phyloP scores from a whole-genome alignment of 2,113 vertebrate species.

The Hippocampus zosterae region DNA sequence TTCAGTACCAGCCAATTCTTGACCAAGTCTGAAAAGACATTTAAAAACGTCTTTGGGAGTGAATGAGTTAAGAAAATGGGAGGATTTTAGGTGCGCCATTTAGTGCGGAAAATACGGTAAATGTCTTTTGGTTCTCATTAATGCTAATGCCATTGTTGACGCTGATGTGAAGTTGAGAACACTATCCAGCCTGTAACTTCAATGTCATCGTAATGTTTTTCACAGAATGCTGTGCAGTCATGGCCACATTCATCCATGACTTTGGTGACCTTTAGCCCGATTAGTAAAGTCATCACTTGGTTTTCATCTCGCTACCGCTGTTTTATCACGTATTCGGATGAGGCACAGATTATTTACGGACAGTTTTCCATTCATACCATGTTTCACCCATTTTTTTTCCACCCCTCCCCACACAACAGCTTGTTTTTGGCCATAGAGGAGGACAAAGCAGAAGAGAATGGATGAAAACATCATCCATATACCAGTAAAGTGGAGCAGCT shows the following conservation, averaged over 20 bases:
- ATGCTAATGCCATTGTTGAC: background rate
- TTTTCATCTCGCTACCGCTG: constrained; percentile 12
- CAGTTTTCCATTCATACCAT: constrained; percentile 35
- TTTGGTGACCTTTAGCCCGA: constrained; percentile 18
- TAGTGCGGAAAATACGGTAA: too few species aligned
- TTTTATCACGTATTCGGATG: constrained; percentile 18
- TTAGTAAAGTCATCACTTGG: constrained; percentile 12
- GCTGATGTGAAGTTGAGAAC: background rate
- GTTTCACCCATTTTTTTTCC: constrained; percentile 20
- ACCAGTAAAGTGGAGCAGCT: constrained; percentile 32
- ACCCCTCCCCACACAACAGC: constrained; percentile 19
- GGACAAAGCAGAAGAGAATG: constrained; percentile 39
- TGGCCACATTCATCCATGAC: constrained; percentile 6
- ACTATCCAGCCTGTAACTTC: background rate
- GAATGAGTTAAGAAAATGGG: too few species aligned
- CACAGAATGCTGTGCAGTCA: background rate
- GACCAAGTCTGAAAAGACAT: too few species aligned
- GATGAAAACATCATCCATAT: constrained; percentile 49
- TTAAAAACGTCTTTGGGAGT: too few species aligned
- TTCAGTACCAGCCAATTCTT: too few species aligned
- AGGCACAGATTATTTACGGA: constrained; percentile 10
- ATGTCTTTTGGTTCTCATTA: background rate
- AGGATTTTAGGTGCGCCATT: too few species aligned
- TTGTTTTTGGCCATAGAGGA: constrained; percentile 59
- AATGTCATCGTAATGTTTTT: background rate